Evolutionary conservation across 2,113 vertebrate genomes (phyloP), one percentile per base, ranked within the genome.

Genomic region (Hemiprocne comata): DNA sequence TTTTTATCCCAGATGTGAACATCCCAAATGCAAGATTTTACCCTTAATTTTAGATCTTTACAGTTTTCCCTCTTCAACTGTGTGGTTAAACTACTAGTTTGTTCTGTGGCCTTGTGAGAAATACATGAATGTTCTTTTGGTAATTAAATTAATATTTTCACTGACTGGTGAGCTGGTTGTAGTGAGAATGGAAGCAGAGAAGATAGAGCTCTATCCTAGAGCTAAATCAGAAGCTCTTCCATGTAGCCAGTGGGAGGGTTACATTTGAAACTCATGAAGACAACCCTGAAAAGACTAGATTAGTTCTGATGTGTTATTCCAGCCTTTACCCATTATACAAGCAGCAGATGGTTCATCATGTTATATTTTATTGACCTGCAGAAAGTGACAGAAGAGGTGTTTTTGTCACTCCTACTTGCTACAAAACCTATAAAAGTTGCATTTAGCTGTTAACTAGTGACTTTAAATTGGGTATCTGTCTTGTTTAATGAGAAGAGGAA

Each of bases 311-410:
- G 87, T 93, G 93, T 94, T 97, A 73, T 93, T 95, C 64, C 38
- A 83, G 82, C 82, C 75, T 50, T 88, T 94, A 79, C 79, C 65
- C 64, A 31, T 91, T 95, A 90, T 10, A 93, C 82, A 76, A 96
- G 83, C 85, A 88, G 85, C 93, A 94, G 87, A 96, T 96, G 94
- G 95, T 78, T 96, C 94, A 77, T 87, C 62, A 8, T 80, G 92
- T 95, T 88, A 83, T 74, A 80, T 96, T 95, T 96, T 96, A 86
- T 80, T 96, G 93, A 97, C 92, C 85, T 94, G 81, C 28, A 93
- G 82, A 61, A 96, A 92, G 85, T 84, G 75, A 90, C 85, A 65
- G 76, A 94, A 95, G 79, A 94, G 85, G 92, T 94, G 83, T 88
- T 95, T 95, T 93, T 96, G 88, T 96, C 94, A 90, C 90, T 94